A percentile compares a stretch with the other conserved stretches of the same genome.
Evolutionary conservation across 2,113 vertebrate genomes (phyloP).

Genomic region (Aythya baeri): DNA sequence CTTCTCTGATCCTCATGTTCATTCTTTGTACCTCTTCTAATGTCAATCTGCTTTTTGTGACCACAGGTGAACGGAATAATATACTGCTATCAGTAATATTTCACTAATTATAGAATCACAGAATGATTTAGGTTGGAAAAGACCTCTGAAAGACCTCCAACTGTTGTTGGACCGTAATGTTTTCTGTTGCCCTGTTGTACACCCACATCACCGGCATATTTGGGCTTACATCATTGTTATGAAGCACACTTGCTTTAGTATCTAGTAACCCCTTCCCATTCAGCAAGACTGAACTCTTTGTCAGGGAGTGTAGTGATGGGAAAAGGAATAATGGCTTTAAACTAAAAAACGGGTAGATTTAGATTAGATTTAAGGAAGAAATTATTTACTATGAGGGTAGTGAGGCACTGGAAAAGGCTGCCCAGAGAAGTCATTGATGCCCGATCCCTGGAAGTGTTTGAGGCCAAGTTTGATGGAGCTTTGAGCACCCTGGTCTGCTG

Average conservation of each 20-base stretch:
- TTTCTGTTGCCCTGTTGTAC: neutral
- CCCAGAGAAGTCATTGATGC: too few relatives aligned
- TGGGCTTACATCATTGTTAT: neutral
- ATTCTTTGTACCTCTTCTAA: neutral
- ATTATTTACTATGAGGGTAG: too few relatives aligned
- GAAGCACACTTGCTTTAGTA: neutral
- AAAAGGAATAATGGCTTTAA: too few relatives aligned
- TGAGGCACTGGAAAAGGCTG: too few relatives aligned
- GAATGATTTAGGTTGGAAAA: too few relatives aligned
- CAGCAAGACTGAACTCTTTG: neutral
- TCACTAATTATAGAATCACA: neutral
- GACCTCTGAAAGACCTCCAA: too few relatives aligned
- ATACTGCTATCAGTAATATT: neutral
- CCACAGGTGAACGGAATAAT: neutral
- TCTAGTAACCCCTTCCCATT: neutral
- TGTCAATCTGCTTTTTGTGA: neutral
- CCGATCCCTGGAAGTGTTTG: too few relatives aligned
- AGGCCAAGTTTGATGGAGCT: too few relatives aligned
- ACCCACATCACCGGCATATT: neutral
- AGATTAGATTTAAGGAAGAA: too few relatives aligned
- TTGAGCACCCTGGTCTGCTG: too few relatives aligned
- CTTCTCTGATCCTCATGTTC: accelerated
- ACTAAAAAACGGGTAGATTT: too few relatives aligned
- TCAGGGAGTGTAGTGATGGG: too few relatives aligned
- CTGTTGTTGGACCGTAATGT: neutral